Base-by-base conservation (phyloP, 2,113 vertebrate species). In the Ictalurus furcatus region DNA sequence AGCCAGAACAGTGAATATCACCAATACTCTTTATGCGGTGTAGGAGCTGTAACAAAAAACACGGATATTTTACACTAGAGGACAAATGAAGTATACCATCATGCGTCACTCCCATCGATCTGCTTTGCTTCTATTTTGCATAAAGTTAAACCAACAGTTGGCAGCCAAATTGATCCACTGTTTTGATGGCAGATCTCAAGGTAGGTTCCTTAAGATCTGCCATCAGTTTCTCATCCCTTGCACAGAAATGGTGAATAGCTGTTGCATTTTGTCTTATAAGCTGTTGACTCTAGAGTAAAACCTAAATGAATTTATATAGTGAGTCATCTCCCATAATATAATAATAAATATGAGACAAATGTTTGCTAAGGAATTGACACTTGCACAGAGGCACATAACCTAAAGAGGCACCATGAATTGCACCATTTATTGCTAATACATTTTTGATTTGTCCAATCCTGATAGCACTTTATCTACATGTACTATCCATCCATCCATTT, bases 391-490 rank as follows among this genome's bases (percentile, higher is more conserved):
- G 3, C 8, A 37, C 54, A 34, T 37, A 13, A 21, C 6, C 79
- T 58, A 11, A 1, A 82, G 19, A 59, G 30, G 56, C 30, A 37
- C 54, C 9, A 59, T 25, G 56, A 82, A 81, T 19, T 58, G 54
- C 44, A 28, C 74, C 25, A 78, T 78, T 78, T 28, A 25, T 52
- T 80, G 78, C 6, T 80, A 54, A 80, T 54, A n/a, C 14, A 56
- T 17, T 56, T 30, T 52, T 56, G 78, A 80, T 56, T 56, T 54
- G 78, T 6, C 25, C 78, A 80, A 4, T 25, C 28, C 28, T 56
- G 52, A 81, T 84, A 14, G 81, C 81, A 28, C 37, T 84, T 84
- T 40, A 63, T 63, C 81, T 84, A 52, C 11, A 56, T 82, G 14
- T 34, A 12, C 81, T 14, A 40, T 48, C 7, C 48, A 9, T 48